Percentiles rank a stretch among this genome's conserved stretches.
Conservation (phyloP, 2,797 vertebrate genomes). For the Anguilla pacifica region DNA sequence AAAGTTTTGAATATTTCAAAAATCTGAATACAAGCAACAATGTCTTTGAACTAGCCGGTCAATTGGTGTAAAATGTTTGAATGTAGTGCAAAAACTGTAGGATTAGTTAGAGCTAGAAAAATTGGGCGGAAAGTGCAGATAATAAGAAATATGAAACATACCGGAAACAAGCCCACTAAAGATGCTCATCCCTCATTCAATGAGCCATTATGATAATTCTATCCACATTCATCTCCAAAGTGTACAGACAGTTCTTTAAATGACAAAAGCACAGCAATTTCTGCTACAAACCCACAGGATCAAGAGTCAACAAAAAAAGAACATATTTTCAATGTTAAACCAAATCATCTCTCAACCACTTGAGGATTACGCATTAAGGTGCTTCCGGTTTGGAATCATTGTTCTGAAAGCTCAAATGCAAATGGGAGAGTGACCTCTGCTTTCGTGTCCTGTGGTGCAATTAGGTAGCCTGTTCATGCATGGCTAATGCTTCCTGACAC, state of each 20-base stretch:
- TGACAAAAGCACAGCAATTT: neutral
- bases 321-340: neutral
- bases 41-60: too few relatives aligned
- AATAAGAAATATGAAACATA: too few relatives aligned
- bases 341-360: neutral
- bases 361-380: neutral
- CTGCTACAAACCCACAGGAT: neutral
- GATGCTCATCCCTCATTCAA: neutral
- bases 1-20: too few relatives aligned
- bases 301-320: neutral
- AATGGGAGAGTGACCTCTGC: neutral
- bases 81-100: too few relatives aligned
- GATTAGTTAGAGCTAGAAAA: too few relatives aligned
- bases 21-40: too few relatives aligned
- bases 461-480: neutral
- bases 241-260: neutral
- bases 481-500: neutral
- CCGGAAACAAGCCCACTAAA: too few relatives aligned
- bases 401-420: neutral
- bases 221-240: neutral
- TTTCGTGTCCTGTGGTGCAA: neutral
- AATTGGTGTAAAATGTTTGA: too few relatives aligned
- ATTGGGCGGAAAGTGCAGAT: too few relatives aligned
- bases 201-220: neutral
- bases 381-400: neutral